Conservation (phyloP, 1,140 invertebrate genomes). For the Maconellicoccus hirsutus region DNA sequence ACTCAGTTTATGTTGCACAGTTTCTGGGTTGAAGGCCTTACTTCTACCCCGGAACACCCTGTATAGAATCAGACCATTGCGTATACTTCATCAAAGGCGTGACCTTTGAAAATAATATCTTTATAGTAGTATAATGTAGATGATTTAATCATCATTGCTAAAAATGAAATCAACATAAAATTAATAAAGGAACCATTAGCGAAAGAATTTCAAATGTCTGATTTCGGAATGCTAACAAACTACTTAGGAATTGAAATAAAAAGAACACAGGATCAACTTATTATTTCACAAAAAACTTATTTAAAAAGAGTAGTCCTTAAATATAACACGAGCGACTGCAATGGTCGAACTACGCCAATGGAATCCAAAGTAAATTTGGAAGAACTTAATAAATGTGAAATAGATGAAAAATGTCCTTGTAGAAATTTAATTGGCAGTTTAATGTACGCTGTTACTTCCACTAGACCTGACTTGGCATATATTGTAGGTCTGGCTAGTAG, state of each 20-base stretch:
- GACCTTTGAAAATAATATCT: neutral
- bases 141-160: slow-evolving; percentile 21
- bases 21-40: too few species aligned
- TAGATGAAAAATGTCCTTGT: slow-evolving; percentile 26
- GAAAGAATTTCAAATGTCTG: slow-evolving; percentile 27
- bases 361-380: neutral
- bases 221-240: slow-evolving; percentile 30
- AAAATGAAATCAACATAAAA: slow-evolving; percentile 8
- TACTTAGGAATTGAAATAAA: slow-evolving; percentile 29
- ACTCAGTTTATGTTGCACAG: too few species aligned
- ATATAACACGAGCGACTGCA: slow-evolving; percentile 23
- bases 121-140: slow-evolving; percentile 23
- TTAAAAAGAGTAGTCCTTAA: slow-evolving; percentile 22
- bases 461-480: slow-evolving; percentile 34
- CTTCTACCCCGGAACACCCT: too few species aligned
- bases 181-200: slow-evolving; percentile 22
- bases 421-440: slow-evolving; percentile 29
- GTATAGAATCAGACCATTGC: slow-evolving; percentile 12
- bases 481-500: slow-evolving; percentile 30
- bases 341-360: slow-evolving; percentile 20
- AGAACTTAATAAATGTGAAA: slow-evolving; percentile 20
- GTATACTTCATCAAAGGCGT: slow-evolving; percentile 3
- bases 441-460: slow-evolving; percentile 35
- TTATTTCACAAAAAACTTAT: slow-evolving; percentile 20
- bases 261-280: neutral